phyloP scores from a whole-genome alignment of 2,888 invertebrate species.

The Phlogophora meticulosa region DNA sequence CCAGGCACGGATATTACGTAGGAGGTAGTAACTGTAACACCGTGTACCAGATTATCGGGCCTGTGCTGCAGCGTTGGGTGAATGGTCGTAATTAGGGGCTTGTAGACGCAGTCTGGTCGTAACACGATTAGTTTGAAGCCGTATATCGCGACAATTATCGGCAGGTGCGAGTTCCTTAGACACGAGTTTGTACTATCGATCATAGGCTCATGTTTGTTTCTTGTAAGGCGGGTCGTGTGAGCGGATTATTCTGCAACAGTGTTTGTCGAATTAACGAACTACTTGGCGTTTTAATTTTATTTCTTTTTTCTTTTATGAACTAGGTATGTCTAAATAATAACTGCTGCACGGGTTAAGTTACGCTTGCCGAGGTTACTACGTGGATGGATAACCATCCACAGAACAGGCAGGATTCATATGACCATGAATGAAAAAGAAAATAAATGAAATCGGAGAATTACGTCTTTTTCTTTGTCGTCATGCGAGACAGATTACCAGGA shows the following conservation, averaged over 20 bases:
- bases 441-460: too few species aligned
- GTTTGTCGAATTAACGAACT: neutral
- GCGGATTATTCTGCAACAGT: neutral
- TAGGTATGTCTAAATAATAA: too few species aligned
- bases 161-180: conserved; percentile 62
- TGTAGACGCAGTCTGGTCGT: conserved; percentile 61
- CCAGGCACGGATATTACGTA: conserved; percentile 48
- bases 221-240: conserved; percentile 33
- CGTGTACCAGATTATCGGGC: conserved; percentile 42
- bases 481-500: too few species aligned
- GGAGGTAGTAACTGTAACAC: conserved; percentile 49
- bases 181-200: conserved; percentile 58
- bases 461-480: too few species aligned
- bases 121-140: conserved; percentile 73
- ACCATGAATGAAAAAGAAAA: too few species aligned
- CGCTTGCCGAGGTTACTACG: too few species aligned
- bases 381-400: too few species aligned
- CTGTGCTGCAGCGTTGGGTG: conserved; percentile 49
- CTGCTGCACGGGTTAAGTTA: too few species aligned
- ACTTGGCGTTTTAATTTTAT: too few species aligned
- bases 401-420: too few species aligned
- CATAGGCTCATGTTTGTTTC: conserved; percentile 57
- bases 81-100: conserved; percentile 62
- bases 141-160: conserved; percentile 65
- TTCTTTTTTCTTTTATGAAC: too few species aligned